Percentiles rank a stretch among this genome's conserved stretches.
Conservation (phyloP, 2,797 vertebrate species). For the Todus mexicanus region DNA sequence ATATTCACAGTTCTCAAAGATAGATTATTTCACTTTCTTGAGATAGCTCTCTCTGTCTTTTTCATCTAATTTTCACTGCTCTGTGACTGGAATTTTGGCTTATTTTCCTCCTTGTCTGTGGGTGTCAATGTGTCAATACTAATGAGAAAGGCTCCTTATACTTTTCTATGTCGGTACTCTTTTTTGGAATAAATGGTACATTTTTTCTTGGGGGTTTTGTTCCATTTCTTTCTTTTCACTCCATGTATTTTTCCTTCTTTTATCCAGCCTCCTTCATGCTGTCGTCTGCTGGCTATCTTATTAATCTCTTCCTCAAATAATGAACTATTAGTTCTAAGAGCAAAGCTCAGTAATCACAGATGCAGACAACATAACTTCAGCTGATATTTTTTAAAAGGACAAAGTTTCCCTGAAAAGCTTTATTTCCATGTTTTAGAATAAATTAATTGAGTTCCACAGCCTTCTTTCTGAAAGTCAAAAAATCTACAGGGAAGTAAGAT, state of each 20-base stretch:
- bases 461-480: neutral
- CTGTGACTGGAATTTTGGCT: neutral
- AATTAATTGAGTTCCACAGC: neutral
- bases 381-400: no score
- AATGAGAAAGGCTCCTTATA: neutral
- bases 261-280: neutral
- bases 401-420: neutral
- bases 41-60: neutral
- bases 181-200: neutral
- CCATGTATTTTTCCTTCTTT: neutral
- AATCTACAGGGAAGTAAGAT: neutral
- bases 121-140: neutral
- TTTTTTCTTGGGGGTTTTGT: neutral
- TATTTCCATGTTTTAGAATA: neutral
- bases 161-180: neutral
- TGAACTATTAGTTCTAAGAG: neutral
- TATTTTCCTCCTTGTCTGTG: neutral
- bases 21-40: neutral
- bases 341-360: neutral
- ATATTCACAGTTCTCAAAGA: neutral
- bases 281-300: neutral
- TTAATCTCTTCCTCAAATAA: neutral
- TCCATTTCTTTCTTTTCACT: neutral
- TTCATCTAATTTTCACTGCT: neutral
- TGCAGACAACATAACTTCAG: neutral